These are phyloP conservation scores for Macrosiphum euphorbiae DNA, from an alignment of 2,888 invertebrate genomes.

Conservation along the genomic window DNA sequence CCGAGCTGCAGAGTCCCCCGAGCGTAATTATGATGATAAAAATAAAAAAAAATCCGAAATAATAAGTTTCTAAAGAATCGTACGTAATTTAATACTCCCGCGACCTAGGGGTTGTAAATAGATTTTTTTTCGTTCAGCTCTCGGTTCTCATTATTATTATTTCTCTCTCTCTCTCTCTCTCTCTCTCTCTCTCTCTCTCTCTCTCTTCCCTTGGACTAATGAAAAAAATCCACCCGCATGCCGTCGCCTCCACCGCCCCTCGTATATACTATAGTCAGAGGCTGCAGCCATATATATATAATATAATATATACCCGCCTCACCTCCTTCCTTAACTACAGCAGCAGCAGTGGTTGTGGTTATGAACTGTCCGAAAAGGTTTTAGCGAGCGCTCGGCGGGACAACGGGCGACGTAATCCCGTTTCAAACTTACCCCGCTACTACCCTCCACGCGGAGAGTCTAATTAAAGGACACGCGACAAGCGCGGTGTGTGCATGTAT, in stretches of 20 bases:
- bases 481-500: neutral
- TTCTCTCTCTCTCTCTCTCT: neutral
- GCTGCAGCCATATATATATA: neutral
- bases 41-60: conserved; percentile 12
- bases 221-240: conserved; percentile 21
- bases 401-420: conserved; percentile 48
- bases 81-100: neutral
- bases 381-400: conserved; percentile 14
- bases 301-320: neutral
- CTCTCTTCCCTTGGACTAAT: conserved; percentile 38
- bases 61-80: conserved; percentile 18
- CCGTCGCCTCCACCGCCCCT: too few species aligned
- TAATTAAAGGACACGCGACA: conserved; percentile 55
- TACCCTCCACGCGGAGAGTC: conserved; percentile 30
- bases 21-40: neutral
- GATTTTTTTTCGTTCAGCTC: conserved; percentile 17
- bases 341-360: neutral
- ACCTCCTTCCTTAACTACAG: too few species aligned
- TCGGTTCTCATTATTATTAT: conserved; percentile 31
- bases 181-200: neutral
- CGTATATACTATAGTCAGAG: neutral
- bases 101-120: neutral
- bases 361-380: conserved; percentile 59
- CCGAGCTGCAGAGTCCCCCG: neutral
- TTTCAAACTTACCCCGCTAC: conserved; percentile 7